phyloP scores from a whole-genome alignment of 2,888 invertebrate species.

The Scaptomyza cyrtandrae region DNA sequence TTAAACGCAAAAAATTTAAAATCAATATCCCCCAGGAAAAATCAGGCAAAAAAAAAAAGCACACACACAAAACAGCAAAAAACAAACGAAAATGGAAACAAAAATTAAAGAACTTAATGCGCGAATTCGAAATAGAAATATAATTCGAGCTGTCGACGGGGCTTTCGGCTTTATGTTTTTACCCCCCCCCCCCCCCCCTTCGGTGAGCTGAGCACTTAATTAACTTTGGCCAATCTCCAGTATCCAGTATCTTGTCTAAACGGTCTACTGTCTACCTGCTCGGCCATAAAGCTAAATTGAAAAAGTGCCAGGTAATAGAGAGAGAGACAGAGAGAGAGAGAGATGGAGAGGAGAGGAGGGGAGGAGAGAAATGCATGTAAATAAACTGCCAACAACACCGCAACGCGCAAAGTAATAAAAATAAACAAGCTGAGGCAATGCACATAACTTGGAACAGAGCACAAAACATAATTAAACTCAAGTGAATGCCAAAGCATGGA shows the following conservation, averaged over 20 bases:
- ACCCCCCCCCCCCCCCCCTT: not conserved
- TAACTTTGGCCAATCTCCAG: constrained; percentile 46
- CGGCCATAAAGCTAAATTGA: constrained; percentile 77
- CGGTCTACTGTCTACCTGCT: constrained; percentile 1
- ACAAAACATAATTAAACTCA: constrained; percentile 75
- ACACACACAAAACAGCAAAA: constrained; percentile 16
- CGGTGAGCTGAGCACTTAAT: constrained; percentile 46
- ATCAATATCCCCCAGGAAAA: constrained; percentile 17
- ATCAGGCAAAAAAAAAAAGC: not conserved
- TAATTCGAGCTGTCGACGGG: constrained; percentile 28
- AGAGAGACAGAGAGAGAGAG: not conserved
- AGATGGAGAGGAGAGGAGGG: too few relatives aligned
- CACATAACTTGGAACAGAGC: constrained; percentile 57
- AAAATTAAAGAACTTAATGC: not conserved
- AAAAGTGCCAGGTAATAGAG: constrained; percentile 25
- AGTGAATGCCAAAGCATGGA: constrained; percentile 36
- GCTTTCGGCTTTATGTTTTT: not conserved
- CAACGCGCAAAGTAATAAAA: constrained; percentile 66
- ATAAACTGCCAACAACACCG: constrained; percentile 56
- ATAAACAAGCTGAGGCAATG: constrained; percentile 73
- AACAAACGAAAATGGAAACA: constrained; percentile 16
- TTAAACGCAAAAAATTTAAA: constrained; percentile 37
- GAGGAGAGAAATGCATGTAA: constrained; percentile 65
- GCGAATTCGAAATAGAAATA: constrained; percentile 34
- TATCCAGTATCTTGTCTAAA: constrained; percentile 7